These are phyloP conservation scores for Acleris laterana DNA, from an alignment of 2,888 invertebrate genomes.

Conservation along the genomic window DNA sequence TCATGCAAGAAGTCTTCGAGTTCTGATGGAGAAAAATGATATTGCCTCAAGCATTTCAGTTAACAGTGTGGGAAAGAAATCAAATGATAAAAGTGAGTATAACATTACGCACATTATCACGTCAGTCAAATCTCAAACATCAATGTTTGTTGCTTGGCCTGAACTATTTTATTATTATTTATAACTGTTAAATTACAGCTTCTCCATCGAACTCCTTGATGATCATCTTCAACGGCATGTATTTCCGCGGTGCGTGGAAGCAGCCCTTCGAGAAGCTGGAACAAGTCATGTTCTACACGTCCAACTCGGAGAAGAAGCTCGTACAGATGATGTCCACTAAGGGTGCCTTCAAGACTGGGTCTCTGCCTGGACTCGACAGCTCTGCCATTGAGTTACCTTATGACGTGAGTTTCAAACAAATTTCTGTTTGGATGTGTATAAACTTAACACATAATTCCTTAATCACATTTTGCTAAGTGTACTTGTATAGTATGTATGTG, in stretches of 20 bases:
- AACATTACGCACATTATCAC: not conserved
- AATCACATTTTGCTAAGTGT: too few relatives aligned
- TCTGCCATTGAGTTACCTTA: conserved; percentile 90
- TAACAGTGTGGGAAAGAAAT: conserved; percentile 84
- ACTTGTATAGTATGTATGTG: too few relatives aligned
- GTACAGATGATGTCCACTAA: conserved; percentile 88
- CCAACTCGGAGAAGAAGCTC: conserved; percentile 84
- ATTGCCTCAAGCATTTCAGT: conserved; percentile 85
- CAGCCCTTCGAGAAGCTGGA: conserved; percentile 85
- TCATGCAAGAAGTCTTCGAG: conserved; percentile 72
- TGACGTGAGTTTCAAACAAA: conserved; percentile 78
- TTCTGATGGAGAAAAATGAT: conserved; percentile 75
- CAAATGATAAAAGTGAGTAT: conserved; percentile 62
- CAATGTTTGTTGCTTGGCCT: not conserved
- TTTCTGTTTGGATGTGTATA: not conserved
- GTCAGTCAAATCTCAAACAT: not conserved
- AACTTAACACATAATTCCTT: too few relatives aligned
- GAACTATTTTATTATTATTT: too few relatives aligned
- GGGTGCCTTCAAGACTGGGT: conserved; percentile 85
- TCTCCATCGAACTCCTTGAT: conserved; percentile 83
- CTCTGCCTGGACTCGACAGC: conserved; percentile 86
- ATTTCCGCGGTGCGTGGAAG: conserved; percentile 92
- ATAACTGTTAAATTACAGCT: conserved; percentile 46
- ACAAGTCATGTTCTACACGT: conserved; percentile 86
- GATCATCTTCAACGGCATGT: conserved; percentile 90